phyloP scores from a whole-genome alignment of 2,113 vertebrate species.

The Notarius quadriscutis region DNA sequence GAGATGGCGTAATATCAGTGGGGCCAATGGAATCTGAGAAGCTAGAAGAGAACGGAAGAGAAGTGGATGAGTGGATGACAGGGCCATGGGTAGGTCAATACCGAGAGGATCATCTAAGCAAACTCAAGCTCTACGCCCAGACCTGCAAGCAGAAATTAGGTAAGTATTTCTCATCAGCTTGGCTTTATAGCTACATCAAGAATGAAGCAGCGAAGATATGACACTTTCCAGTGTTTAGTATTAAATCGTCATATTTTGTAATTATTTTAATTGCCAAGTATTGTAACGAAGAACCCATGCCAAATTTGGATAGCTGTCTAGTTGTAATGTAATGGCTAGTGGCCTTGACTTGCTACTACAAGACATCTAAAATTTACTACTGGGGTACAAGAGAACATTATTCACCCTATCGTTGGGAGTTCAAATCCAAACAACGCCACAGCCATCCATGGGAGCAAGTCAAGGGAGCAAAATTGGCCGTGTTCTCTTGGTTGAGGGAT shows the following conservation, averaged over 20 bases:
- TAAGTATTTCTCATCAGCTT: slow-evolving; percentile 59
- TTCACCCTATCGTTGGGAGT: not conserved
- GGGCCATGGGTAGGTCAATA: slow-evolving; percentile 86
- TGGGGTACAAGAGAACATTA: not conserved
- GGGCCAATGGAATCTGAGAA: slow-evolving; percentile 77
- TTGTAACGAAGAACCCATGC: not conserved
- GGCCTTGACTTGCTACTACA: not conserved
- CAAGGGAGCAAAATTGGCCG: not conserved
- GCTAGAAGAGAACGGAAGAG: slow-evolving; percentile 75
- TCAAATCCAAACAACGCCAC: not conserved
- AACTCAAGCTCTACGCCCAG: slow-evolving; percentile 91
- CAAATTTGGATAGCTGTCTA: not conserved
- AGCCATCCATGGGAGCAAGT: not conserved
- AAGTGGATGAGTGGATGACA: slow-evolving; percentile 87
- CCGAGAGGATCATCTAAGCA: slow-evolving; percentile 89
- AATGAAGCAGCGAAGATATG: not conserved
- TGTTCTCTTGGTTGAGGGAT: not conserved
- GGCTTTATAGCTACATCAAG: not conserved
- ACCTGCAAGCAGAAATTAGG: slow-evolving; percentile 91
- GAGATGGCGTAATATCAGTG: slow-evolving; percentile 89
- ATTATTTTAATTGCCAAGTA: not conserved
- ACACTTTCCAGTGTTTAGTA: not conserved
- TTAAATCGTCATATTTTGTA: not conserved
- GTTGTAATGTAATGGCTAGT: not conserved
- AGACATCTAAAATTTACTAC: not conserved